These are phyloP conservation scores for Chiridota heheva DNA, from an alignment of 35 echinoderm and acorn worm species.

Conservation along the genomic window DNA sequence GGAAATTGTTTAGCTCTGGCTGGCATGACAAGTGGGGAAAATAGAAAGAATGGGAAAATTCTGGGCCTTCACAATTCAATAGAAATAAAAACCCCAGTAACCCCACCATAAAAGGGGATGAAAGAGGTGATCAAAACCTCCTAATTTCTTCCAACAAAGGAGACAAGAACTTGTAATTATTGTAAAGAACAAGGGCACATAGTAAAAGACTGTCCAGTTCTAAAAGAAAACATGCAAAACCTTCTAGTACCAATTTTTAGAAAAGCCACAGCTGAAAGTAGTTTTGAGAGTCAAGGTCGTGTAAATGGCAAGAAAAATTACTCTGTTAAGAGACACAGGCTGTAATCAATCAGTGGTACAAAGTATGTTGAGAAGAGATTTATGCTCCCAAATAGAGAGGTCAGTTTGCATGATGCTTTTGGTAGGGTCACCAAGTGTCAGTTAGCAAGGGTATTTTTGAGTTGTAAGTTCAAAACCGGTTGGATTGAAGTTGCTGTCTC, in stretches of 20 bases:
- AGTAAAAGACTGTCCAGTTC: background rate
- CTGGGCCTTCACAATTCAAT: too few relatives aligned
- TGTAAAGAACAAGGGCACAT: background rate
- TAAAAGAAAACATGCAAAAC: background rate
- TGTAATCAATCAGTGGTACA: constrained; percentile 4
- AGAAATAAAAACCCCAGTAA: too few relatives aligned
- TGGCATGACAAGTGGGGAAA: too few relatives aligned
- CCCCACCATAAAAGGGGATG: too few relatives aligned
- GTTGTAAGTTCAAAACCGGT: background rate
- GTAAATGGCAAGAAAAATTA: background rate
- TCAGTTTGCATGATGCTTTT: background rate
- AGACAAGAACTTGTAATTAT: background rate
- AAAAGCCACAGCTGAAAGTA: background rate
- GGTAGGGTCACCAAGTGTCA: background rate
- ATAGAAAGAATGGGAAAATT: too few relatives aligned
- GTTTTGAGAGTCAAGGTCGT: background rate
- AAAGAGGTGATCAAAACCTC: too few relatives aligned
- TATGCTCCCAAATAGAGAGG: background rate
- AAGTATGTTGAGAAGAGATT: background rate
- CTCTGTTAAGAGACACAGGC: background rate
- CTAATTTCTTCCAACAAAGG: too few relatives aligned
- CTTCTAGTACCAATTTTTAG: background rate
- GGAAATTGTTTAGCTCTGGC: too few relatives aligned
- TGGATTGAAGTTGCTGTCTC: background rate
- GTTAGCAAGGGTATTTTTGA: background rate